Conservation (phyloP, 2,797 vertebrate genomes). For the Valencia hispanica region DNA sequence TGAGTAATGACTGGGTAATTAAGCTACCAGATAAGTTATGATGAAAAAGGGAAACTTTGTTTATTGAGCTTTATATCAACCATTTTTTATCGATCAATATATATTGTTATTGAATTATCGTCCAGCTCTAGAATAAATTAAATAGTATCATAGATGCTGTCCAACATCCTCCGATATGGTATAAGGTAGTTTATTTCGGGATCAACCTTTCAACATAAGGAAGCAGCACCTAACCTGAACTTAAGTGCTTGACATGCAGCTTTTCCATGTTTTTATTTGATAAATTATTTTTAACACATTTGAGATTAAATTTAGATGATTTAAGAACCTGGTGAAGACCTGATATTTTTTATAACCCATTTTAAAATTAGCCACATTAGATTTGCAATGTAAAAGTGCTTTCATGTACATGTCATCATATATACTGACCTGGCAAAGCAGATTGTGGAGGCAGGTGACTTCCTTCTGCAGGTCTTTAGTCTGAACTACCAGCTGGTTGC, state of each 20-base stretch:
- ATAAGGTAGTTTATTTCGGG: background rate
- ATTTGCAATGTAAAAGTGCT: background rate
- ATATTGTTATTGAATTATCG: too few relatives aligned
- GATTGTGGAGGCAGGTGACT: conserved; percentile 83
- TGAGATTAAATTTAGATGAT: background rate
- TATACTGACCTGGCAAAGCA: conserved; percentile 85
- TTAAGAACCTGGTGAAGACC: background rate
- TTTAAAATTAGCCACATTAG: background rate
- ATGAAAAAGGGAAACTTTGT: too few relatives aligned
- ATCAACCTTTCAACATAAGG: background rate
- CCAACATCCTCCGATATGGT: background rate
- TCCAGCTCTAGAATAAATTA: too few relatives aligned
- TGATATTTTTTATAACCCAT: background rate
- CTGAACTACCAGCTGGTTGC: conserved; percentile 83
- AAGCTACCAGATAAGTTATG: too few relatives aligned
- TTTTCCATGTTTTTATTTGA: background rate
- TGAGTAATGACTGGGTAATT: too few relatives aligned
- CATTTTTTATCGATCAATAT: too few relatives aligned
- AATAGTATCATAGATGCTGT: background rate
- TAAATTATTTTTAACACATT: too few relatives aligned
- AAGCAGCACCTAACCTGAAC: background rate
- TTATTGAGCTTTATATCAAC: too few relatives aligned
- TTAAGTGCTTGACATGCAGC: background rate
- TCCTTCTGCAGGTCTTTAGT: conserved; percentile 86
- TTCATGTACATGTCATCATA: background rate